Conservation (phyloP, 2,888 invertebrate species). For the Oligia fasciuncula region DNA sequence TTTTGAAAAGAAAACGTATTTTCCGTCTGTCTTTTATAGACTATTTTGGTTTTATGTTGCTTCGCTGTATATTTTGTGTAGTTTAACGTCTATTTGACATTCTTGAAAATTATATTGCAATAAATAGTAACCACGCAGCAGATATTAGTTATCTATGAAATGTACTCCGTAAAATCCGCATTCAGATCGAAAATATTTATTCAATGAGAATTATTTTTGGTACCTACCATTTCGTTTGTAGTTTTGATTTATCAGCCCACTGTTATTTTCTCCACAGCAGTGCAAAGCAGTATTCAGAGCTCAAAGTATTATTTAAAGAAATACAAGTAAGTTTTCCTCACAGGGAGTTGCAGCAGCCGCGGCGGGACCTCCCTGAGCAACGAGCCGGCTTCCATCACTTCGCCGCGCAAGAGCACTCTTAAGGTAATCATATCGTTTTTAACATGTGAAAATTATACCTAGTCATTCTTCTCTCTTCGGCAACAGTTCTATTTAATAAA, state of each 20-base stretch:
- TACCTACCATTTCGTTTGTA: background rate
- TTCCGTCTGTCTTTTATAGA: slow-evolving; percentile 34
- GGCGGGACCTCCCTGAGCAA: slow-evolving; percentile 69
- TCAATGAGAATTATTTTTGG: background rate
- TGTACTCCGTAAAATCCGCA: background rate
- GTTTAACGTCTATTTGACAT: slow-evolving; percentile 1
- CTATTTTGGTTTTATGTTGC: slow-evolving; percentile 12
- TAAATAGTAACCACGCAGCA: background rate
- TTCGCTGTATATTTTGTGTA: background rate
- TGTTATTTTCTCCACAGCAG: background rate
- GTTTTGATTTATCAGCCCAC: background rate
- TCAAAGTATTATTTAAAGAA: background rate
- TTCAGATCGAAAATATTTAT: background rate
- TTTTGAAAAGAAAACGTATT: slow-evolving; percentile 44
- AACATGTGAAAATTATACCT: slow-evolving; percentile 14
- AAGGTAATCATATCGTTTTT: slow-evolving; percentile 82
- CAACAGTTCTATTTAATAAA: too few relatives aligned
- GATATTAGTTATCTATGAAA: background rate
- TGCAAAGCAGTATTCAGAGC: background rate
- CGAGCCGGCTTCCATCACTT: slow-evolving; percentile 72
- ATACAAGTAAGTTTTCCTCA: background rate
- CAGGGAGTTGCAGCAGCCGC: slow-evolving; percentile 80
- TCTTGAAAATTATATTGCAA: background rate
- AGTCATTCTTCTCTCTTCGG: background rate
- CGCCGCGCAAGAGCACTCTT: slow-evolving; percentile 86